Base-by-base conservation (phyloP, 2,888 invertebrate species). In the Leucania comma region DNA sequence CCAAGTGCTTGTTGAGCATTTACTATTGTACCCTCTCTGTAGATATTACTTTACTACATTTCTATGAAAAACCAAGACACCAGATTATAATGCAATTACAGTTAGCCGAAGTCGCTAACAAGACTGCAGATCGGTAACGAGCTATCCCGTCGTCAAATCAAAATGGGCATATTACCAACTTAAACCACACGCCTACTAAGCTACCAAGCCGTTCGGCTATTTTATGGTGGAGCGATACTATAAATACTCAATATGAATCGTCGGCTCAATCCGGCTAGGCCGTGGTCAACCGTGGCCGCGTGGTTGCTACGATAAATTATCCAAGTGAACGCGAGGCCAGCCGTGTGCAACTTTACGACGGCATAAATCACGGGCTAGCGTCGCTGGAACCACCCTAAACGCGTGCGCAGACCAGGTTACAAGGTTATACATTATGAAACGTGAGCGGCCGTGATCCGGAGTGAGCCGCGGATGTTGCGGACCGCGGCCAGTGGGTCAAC, bases 251-350 rank as follows among this genome's bases (percentile, higher is more conserved):
- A 82, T 78, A 90, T 88, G 92, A 90, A 91, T 91, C 88, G 80
- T 73, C 65, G 87, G 81, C 80, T 87, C 87, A 91, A 91, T 90
- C 90, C 90, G 87, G 89, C 90, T 91, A 91, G 91, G 89, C 90
- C 85, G 86, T 88, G 92, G 92, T 92, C 93, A 92, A 92, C 91
- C 93, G 91, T 91, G 90, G 90, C 91, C 74, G 85, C 60, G 26
- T 82, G 79, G 79, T 77, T 81, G 85, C 83, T 82, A 85, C 89
- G 80, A 94, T 95, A 95, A 95, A 95, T 95, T 95, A 95, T 94
- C 91, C 94, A 95, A 94, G 92, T 93, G 94, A 95, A 89, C 90
- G 93, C 92, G 91, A 93, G 93, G 93, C 93, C 91, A 90, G 89
- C 92, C 90, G 93, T 91, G 92, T 92, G 93, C 91, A 90, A 92